phyloP scores from a whole-genome alignment of 1,140 invertebrate genomes.

The Scaptomyza graminum region DNA sequence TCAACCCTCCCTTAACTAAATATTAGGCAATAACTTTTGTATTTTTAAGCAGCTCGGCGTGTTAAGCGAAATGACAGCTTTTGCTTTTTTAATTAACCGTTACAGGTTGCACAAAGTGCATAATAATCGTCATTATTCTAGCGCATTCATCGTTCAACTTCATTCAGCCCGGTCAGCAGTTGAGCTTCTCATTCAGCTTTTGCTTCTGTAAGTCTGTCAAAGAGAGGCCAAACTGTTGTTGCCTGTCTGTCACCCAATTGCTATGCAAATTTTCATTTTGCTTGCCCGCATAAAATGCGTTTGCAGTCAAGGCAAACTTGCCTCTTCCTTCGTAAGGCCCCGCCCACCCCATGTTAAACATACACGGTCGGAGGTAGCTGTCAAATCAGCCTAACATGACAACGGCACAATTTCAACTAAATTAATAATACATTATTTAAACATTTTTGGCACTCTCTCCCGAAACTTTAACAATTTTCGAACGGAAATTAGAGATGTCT shows the following conservation, averaged over 20 bases:
- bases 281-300: slow-evolving; percentile 43
- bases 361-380: neutral
- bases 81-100: neutral
- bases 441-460: slow-evolving; percentile 12
- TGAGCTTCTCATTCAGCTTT: slow-evolving; percentile 2
- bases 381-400: slow-evolving; percentile 53
- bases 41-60: neutral
- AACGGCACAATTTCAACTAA: slow-evolving; percentile 47
- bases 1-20: too few relatives aligned
- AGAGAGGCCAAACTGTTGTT: slow-evolving; percentile 10
- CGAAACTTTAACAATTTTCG: neutral
- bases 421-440: slow-evolving; percentile 66
- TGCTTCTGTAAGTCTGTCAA: neutral
- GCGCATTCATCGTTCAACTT: slow-evolving; percentile 10
- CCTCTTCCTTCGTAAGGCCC: neutral
- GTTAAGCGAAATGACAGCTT: neutral
- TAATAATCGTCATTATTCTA: slow-evolving; percentile 13
- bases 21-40: too few relatives aligned
- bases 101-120: neutral
- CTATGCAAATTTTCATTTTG: slow-evolving; percentile 52
- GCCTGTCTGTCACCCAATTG: slow-evolving; percentile 31
- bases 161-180: slow-evolving; percentile 36
- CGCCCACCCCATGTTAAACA: too few relatives aligned
- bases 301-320: neutral
- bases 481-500: neutral